Percentiles rank a stretch among this genome's conserved stretches.
phyloP scores from a whole-genome alignment of 2,113 vertebrate species.

The Pteropus alecto region DNA sequence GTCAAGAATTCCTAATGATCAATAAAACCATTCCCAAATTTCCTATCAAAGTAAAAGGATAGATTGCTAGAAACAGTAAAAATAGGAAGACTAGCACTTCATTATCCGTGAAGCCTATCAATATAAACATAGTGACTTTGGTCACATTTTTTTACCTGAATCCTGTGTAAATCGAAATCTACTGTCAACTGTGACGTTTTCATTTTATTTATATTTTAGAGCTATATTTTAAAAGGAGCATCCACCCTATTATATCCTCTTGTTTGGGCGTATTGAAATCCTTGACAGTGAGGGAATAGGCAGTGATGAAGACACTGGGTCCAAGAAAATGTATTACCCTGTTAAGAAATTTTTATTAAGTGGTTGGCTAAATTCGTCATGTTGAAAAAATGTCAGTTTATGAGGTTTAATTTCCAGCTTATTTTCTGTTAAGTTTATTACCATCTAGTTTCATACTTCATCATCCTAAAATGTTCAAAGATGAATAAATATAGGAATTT shows the following conservation, averaged over 20 bases:
- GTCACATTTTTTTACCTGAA: not conserved
- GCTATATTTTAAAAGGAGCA: not conserved
- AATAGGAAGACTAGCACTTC: constrained; percentile 16
- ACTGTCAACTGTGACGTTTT: not conserved
- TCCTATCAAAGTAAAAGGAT: constrained; percentile 50
- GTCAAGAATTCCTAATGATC: not conserved
- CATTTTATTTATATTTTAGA: not conserved
- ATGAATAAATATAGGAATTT: not conserved
- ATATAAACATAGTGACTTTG: constrained; percentile 24
- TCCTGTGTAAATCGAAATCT: not conserved
- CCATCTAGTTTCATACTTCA: not conserved
- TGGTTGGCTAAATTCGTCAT: too few species aligned
- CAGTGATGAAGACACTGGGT: not conserved
- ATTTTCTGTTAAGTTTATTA: not conserved
- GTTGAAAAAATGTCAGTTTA: not conserved
- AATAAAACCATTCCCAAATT: constrained; percentile 30
- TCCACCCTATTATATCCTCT: fast-evolving
- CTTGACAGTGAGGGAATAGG: not conserved
- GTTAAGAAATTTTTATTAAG: not conserved
- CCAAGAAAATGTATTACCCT: not conserved
- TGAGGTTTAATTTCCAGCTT: not conserved
- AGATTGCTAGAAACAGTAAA: constrained; percentile 48
- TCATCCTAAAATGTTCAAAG: too few species aligned
- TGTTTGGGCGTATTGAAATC: not conserved
- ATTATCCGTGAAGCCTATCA: constrained; percentile 34